A percentile compares a stretch with the other conserved stretches of the same genome.
Conservation (phyloP, 2,888 invertebrate genomes). For the Diaphora mendica region DNA sequence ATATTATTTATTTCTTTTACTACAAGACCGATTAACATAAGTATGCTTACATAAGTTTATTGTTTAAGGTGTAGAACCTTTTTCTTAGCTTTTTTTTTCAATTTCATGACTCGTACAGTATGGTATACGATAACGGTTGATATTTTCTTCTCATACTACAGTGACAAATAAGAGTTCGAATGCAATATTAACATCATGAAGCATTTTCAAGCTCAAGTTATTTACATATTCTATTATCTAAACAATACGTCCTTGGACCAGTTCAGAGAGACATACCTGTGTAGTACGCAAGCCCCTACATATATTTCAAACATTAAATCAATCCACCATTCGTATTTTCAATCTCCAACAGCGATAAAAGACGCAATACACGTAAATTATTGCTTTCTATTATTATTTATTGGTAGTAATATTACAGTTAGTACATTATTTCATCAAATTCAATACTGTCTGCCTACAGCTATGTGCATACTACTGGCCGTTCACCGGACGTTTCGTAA, state of each 20-base stretch:
- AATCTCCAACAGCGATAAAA: constrained; percentile 52
- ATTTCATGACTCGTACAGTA: too few species aligned
- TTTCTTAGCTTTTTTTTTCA: too few species aligned
- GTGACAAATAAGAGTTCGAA: neutral
- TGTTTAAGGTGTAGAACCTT: too few species aligned
- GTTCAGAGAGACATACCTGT: neutral
- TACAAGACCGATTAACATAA: too few species aligned
- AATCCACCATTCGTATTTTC: constrained; percentile 52
- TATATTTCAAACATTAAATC: constrained; percentile 50
- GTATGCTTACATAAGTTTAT: too few species aligned
- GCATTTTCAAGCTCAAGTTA: neutral
- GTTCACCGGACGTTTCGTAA: constrained; percentile 59
- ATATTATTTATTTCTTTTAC: too few species aligned
- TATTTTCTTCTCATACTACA: neutral
- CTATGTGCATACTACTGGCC: constrained; percentile 31
- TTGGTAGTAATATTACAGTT: constrained; percentile 45
- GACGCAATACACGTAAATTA: constrained; percentile 56
- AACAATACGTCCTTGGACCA: constrained; percentile 7
- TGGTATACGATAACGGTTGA: neutral
- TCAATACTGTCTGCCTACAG: constrained; percentile 49
- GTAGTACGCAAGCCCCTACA: constrained; percentile 18
- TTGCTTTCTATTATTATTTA: constrained; percentile 56
- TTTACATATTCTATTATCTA: constrained; percentile 5
- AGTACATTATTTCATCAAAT: constrained; percentile 54
- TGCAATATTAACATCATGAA: neutral